Base-by-base conservation (phyloP, 2,113 vertebrate species). In the Cyphomyrus plagiostoma region DNA sequence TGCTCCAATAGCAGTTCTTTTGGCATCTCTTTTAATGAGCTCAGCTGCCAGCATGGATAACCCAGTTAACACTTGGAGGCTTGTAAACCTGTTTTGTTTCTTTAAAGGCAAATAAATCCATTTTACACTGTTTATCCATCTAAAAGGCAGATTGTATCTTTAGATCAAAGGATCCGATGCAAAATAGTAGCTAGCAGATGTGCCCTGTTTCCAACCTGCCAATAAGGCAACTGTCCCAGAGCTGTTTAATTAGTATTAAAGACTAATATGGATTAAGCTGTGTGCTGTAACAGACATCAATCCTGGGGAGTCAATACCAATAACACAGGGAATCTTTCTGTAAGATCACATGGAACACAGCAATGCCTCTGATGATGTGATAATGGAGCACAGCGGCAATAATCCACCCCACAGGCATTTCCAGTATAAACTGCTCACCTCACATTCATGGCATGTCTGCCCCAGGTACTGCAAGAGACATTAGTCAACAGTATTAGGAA, bases 181-280 rank as follows among this genome's bases (percentile, higher is more conserved):
- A 90, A 89, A 91, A 92, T 91, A 66, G 86, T 89, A 90, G 90
- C 66, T 45, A 84, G 88, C 89, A 90, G 90, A 91, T 88, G 70
- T 56, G 62, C 15, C 21, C 82, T 58, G 89, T 82, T 82, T 88
- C 86, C 87, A 48, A 88, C 84, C 90, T 89, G 90, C 88, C 90
- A 90, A 66, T 88, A 49, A 49, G 77, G 77, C 53, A 56, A 70
- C 89, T 91, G 74, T 91, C 89, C 90, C 90, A 9, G 82, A 90
- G 90, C 89, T 88, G 88, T 93, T 92, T 94, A 93, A 94, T 93
- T 93, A 90, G 90, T 91, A 92, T 94, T 92, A 92, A 91, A 92
- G 58, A 86, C 92, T 90, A 62, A 91, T 92, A 66, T 93, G 89
- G 91, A 84, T 94, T 92, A 93, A 94, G 92, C 7, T 19, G 86